These are phyloP conservation scores for Cossypha heuglini DNA, from an alignment of 2,797 vertebrate genomes.

Conservation along the genomic window DNA sequence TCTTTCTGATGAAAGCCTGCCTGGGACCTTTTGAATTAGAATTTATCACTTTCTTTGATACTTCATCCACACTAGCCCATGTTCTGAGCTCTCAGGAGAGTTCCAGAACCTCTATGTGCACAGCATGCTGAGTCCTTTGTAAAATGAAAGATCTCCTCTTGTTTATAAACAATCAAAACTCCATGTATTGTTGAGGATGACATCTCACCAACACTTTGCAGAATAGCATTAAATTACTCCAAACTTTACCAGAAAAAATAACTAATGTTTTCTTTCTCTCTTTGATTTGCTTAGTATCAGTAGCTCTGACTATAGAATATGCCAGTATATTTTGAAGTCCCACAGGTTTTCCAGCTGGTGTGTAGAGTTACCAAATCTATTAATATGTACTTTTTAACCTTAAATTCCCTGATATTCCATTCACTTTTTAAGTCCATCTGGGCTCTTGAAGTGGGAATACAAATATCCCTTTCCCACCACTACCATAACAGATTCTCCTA, in stretches of 20 bases:
- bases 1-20: background rate
- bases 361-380: background rate
- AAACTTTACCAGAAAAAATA: background rate
- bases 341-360: background rate
- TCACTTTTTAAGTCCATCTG: background rate
- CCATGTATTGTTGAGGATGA: background rate
- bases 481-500: background rate
- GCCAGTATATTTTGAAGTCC: accelerated
- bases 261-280: accelerated
- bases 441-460: background rate
- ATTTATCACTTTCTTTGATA: background rate
- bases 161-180: background rate
- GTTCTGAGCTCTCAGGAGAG: background rate
- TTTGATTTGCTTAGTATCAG: background rate
- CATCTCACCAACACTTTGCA: background rate
- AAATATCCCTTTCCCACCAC: background rate
- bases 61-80: background rate
- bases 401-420: background rate
- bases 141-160: background rate
- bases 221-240: background rate
- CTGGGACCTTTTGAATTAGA: background rate
- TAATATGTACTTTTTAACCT: background rate
- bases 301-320: background rate
- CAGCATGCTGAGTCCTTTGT: background rate
- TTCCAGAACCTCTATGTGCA: background rate